A percentile compares a stretch with the other conserved stretches of the same genome.
Evolutionary conservation across 2,113 vertebrate species (phyloP).

Genomic region (Potamarius usumacintae): DNA sequence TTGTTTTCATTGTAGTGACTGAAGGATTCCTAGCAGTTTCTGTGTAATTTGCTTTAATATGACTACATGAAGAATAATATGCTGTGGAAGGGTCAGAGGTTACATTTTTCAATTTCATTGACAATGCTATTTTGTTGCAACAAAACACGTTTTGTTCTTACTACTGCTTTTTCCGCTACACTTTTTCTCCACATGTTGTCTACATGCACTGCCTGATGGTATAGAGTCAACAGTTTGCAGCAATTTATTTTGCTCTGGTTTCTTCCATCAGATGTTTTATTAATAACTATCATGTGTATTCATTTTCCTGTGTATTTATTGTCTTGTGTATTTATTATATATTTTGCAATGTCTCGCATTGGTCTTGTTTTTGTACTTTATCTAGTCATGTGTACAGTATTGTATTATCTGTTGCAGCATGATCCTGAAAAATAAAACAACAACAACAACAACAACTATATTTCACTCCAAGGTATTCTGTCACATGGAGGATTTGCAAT

Average conservation of each 20-base stretch:
- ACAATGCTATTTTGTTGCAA: not conserved
- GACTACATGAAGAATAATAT: constrained; percentile 12
- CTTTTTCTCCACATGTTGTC: not conserved
- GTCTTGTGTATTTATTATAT: too few relatives aligned
- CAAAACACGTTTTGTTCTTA: not conserved
- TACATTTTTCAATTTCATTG: not conserved
- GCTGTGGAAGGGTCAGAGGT: not conserved
- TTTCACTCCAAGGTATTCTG: not conserved
- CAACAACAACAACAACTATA: not conserved
- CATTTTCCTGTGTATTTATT: not conserved
- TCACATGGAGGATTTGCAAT: not conserved
- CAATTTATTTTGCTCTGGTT: not conserved
- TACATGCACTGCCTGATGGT: not conserved
- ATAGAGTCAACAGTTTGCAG: not conserved
- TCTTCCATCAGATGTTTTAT: not conserved
- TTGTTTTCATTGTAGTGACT: not conserved
- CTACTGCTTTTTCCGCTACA: not conserved
- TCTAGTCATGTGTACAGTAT: not conserved
- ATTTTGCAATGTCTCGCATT: not conserved
- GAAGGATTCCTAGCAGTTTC: not conserved
- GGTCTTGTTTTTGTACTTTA: not conserved
- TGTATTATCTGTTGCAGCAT: not conserved
- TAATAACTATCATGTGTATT: too few relatives aligned
- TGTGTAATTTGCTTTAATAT: not conserved
- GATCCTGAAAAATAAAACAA: not conserved